A percentile compares a stretch with the other conserved stretches of the same genome.
phyloP scores from a whole-genome alignment of 2,797 vertebrate species.

The Paguma larvata region DNA sequence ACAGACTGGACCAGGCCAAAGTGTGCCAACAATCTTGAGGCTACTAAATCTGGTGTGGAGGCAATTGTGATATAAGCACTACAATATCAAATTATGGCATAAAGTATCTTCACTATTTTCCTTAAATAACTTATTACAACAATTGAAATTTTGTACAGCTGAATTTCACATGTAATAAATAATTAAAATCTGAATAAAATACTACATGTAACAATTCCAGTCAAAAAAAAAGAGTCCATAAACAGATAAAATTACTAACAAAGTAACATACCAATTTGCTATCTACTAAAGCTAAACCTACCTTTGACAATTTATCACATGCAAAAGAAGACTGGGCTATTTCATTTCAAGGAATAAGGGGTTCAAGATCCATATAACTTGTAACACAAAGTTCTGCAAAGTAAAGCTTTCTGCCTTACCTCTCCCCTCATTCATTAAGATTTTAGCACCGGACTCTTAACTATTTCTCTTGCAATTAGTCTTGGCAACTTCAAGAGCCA shows the following conservation, averaged over 20 bases:
- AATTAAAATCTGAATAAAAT: constrained; percentile 57
- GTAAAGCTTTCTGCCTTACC: neutral
- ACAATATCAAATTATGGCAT: neutral
- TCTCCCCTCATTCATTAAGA: neutral
- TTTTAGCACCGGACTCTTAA: constrained; percentile 36
- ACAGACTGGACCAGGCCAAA: neutral
- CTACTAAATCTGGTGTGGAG: neutral
- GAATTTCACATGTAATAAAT: constrained; percentile 17
- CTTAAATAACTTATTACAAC: neutral
- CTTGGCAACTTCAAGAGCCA: constrained; percentile 48
- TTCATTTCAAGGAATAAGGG: constrained; percentile 49
- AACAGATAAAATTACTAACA: constrained; percentile 39
- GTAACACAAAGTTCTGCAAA: neutral
- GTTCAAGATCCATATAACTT: constrained; percentile 28
- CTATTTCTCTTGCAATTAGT: constrained; percentile 31
- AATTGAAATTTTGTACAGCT: neutral
- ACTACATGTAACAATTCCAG: neutral
- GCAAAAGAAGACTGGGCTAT: neutral
- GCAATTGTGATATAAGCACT: neutral
- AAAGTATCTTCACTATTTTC: neutral
- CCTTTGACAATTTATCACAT: constrained; percentile 21
- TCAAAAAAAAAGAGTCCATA: neutral
- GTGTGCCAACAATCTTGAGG: neutral
- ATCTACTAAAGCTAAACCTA: constrained; percentile 37
- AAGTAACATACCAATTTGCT: constrained; percentile 15